These are phyloP conservation scores for Enteromius radiatus DNA, from an alignment of 2,797 vertebrate species.

Conservation along the genomic window DNA sequence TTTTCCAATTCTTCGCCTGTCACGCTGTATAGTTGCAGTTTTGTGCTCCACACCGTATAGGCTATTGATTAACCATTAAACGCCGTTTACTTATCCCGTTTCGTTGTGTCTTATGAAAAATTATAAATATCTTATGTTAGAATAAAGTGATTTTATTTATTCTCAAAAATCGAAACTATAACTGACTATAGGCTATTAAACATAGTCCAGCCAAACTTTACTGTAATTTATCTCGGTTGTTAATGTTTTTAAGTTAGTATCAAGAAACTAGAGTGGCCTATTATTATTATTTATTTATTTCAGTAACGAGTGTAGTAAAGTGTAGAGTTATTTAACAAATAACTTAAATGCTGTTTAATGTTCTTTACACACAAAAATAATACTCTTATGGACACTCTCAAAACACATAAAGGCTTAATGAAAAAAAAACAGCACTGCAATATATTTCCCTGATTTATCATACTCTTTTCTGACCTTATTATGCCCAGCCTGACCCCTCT, in stretches of 20 bases:
- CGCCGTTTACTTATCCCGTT: neutral
- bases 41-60: neutral
- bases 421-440: neutral
- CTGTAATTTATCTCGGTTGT: neutral
- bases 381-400: neutral
- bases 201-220: neutral
- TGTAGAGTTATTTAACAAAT: neutral
- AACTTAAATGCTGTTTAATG: neutral
- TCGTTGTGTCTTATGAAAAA: neutral
- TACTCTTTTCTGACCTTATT: neutral
- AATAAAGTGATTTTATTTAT: neutral
- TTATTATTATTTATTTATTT: neutral
- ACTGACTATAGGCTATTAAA: neutral
- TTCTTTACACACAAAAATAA: neutral
- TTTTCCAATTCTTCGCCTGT: neutral
- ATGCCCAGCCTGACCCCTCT: slow-evolving; percentile 7
- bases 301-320: neutral
- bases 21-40: neutral
- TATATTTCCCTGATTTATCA: neutral
- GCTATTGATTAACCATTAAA: neutral
- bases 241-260: neutral
- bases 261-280: neutral
- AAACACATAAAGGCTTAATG: neutral
- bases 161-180: slow-evolving; percentile 5
- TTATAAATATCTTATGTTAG: neutral